Evolutionary conservation across 2,888 invertebrate genomes (phyloP), one percentile per base, ranked within the genome.

Genomic region (Agrilus mali): DNA sequence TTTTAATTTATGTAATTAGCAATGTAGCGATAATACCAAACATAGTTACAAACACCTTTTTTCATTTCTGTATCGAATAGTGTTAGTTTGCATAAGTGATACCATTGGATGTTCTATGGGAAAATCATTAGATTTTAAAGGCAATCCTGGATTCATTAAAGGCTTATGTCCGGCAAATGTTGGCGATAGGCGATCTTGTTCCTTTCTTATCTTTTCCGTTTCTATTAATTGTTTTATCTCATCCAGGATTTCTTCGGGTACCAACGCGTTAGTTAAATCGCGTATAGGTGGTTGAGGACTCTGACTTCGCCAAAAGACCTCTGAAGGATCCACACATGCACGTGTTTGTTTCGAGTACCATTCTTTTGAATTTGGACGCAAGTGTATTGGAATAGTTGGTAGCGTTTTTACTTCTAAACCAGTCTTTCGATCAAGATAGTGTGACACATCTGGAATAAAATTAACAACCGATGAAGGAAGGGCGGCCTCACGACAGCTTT

Each of bases 301-400:
- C 46, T 57, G 60, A 34, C 59, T 52, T 5, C 54, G 43, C 65
- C 66, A 66, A 48, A 62, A 66, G 35, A 53, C 50, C 39, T 38
- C 47, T 8, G 60, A 61, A 1, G 59, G 57, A 51, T 66, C 63
- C 3, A 64, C 57, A 36, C 47, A 52, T 4, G 50, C 56, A 43
- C 64, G 57, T 7, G 46, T 50, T 53, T 68, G 67, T 40, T 55
- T 40, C 36, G 54, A 52, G 43, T 67, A 65, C 67, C 67, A 69
- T 20, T 53, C 47, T 52, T 52, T 60, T 4, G 56, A 59, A n/a
- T 41, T 50, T 20, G 49, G 48, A 16, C 55, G 47, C 39, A 50
- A 55, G 16, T 48, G 52, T 27, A 52, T 52, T 14, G 58, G 58
- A 36, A 65, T 41, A 13, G 60, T 40, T 42, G 50, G 41, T 36